These are phyloP conservation scores for Drusus annulatus DNA, from an alignment of 1,140 invertebrate genomes.

Conservation along the genomic window DNA sequence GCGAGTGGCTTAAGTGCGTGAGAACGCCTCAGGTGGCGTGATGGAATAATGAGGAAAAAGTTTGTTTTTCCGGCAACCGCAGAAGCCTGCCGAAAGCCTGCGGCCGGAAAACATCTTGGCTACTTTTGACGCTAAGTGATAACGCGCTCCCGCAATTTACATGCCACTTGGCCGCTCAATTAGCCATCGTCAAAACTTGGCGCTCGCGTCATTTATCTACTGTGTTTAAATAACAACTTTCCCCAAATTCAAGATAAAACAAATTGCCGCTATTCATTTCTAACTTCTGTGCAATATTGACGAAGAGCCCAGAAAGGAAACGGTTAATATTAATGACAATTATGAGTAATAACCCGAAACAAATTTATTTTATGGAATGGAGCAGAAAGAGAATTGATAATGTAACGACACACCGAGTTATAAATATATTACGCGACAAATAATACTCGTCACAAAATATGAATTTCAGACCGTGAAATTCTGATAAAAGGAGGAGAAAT, in stretches of 20 bases:
- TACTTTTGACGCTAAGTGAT: constrained; percentile 27
- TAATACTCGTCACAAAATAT: too few relatives aligned
- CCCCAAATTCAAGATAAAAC: too few relatives aligned
- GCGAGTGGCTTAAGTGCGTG: constrained; percentile 53
- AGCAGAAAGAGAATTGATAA: too few relatives aligned
- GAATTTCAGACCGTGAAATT: not conserved
- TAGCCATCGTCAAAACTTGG: constrained; percentile 35
- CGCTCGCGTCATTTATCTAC: not conserved
- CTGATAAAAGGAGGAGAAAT: not conserved
- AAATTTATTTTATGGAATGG: too few relatives aligned
- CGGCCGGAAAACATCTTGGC: constrained; percentile 47
- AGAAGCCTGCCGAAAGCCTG: constrained; percentile 40
- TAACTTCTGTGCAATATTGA: too few relatives aligned
- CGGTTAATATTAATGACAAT: too few relatives aligned
- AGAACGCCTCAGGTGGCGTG: constrained; percentile 53
- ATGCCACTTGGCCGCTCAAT: constrained; percentile 44
- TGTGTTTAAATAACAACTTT: too few relatives aligned
- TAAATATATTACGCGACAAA: too few relatives aligned
- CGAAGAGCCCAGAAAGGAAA: too few relatives aligned
- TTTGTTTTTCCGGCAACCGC: constrained; percentile 48
- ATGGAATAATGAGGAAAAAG: constrained; percentile 53
- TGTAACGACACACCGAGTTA: too few relatives aligned
- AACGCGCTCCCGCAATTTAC: constrained; percentile 48
- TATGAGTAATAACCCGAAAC: too few relatives aligned
- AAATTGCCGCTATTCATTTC: too few relatives aligned